These are phyloP conservation scores for Pao palembangensis DNA, from an alignment of 2,113 vertebrate genomes.

Conservation along the genomic window DNA sequence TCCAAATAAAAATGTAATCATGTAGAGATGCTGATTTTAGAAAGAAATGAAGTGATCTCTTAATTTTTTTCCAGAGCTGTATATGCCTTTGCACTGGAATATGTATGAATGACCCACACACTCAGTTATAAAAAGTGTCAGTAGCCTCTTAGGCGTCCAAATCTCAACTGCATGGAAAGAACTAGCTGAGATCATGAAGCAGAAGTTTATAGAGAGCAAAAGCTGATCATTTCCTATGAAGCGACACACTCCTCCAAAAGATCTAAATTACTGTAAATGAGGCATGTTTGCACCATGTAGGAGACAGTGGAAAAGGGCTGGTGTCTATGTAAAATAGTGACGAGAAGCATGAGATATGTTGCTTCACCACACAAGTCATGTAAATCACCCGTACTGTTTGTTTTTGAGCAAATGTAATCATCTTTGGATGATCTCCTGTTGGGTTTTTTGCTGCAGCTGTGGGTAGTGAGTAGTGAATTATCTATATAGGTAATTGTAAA, in stretches of 20 bases:
- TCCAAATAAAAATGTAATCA: no score
- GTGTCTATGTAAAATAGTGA: slow-evolving; percentile 39
- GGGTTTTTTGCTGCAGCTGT: slow-evolving; percentile 26
- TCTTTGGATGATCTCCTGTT: slow-evolving; percentile 13
- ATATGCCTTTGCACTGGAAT: slow-evolving; percentile 13
- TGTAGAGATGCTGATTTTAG: no score
- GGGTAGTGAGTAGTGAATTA: neutral
- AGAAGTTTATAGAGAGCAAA: slow-evolving; percentile 17
- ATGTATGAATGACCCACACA: neutral
- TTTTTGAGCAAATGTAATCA: slow-evolving; percentile 23
- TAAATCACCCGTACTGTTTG: slow-evolving; percentile 26
- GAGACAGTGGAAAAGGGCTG: slow-evolving; percentile 11
- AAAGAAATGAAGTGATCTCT: no score
- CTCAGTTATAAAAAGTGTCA: neutral
- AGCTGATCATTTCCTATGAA: slow-evolving; percentile 45
- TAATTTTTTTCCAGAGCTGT: no score
- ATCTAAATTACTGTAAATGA: slow-evolving; percentile 47
- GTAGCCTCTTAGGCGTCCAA: neutral
- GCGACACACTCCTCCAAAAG: slow-evolving; percentile 39
- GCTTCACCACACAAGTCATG: slow-evolving; percentile 12
- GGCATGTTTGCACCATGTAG: slow-evolving; percentile 31
- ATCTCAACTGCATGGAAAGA: slow-evolving; percentile 34
- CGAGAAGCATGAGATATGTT: neutral
- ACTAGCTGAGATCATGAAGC: slow-evolving; percentile 4
- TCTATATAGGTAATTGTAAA: neutral